Base-by-base conservation (phyloP, 2,888 invertebrate species). In the Pherbina coryleti region DNA sequence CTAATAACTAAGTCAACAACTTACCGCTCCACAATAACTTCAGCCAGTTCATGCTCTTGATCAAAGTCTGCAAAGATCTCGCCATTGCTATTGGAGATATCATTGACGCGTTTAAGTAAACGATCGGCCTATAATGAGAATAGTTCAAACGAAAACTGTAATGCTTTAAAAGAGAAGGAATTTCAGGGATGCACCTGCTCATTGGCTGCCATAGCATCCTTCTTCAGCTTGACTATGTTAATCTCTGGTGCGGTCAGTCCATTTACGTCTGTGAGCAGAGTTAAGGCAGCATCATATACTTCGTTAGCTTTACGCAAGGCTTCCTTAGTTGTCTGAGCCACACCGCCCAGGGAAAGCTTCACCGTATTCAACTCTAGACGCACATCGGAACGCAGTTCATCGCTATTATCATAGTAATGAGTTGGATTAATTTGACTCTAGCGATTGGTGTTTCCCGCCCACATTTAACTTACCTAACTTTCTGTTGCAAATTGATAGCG, bases 241-340 rank as follows among this genome's bases (percentile, higher is more conserved):
- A 97, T 93, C 34, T 93, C 92, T 0, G 98, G 97, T 28, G 97
- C 91, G 37, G 93, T 91, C 0, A 97, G 92, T 53, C 94, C 94
- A 79, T 94, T 93, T 1, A 97, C 95, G 83, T 96, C 94, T 0
- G 94, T 94, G 82, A 96, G 93, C 5, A 97, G 91, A 1, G 94
- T 93, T 22, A 98, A 90, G 0, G 98, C 96, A 79, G 95, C 94
- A 22, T 95, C 93, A 85, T 96, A 95, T 0, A 96, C 96, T 72
- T 93, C 92, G 67, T 92, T 92, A 0, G 98, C 95, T 84, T 94
- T 93, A 75, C 92, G 92, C 69, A 94, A 91, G 0, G 97, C 95
- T 78, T 94, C 93, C 81, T 93, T 92, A 0, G 96, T 95, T 80
- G 94, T 90, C 79, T 93, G 92, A 49, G 92, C 91, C 67, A 95